Base-by-base conservation (phyloP, 2,113 vertebrate species). In the Andinoacara biseriatus region DNA sequence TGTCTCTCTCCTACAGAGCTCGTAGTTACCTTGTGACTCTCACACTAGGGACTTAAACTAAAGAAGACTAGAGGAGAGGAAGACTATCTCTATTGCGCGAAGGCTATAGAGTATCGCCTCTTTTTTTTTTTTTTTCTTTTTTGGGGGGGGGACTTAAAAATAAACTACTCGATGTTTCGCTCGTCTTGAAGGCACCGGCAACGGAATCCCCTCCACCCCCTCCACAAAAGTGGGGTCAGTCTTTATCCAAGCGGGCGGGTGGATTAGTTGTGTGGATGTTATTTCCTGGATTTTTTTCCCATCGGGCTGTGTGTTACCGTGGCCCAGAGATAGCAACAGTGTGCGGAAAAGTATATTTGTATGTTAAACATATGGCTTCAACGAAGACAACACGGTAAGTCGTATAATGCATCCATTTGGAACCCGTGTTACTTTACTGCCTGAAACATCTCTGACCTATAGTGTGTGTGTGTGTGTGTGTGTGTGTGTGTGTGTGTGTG, bases 201-300 rank as follows among this genome's bases (percentile, higher is more conserved):
- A 49, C 33, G 35, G 52, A 6, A 85, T 74, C 72, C 49, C n/a
- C 7, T 35, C 4, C 11, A 14, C 13, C 13, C 54, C 5, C 3
- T 10, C 29, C 57, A 35, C 58, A 26, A 52, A 87, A 90, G 89
- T 84, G 81, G 56, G 18, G 52, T 74, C 75, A 52, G 57, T 56
- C 5, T 46, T 57, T 54, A 38, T 22, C n/a, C 67, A 33, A 62
- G 75, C 59, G 76, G 75, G 85, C 74, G 85, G 77, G 76, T 79
- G 85, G 89, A 86, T 85, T 87, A 92, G 83, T 92, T 92, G 80
- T 79, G 83, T 87, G 90, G 92, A 93, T 91, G 90, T 83, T 91
- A 87, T 89, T 84, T 87, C 75, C 61, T 88, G 93, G 88, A 87
- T 93, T 85, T 86, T 62, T 83, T 79, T 65, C 14, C 38, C 57